Base-by-base conservation (phyloP, 2,797 vertebrate species). In the Ctenopoma multispine region DNA sequence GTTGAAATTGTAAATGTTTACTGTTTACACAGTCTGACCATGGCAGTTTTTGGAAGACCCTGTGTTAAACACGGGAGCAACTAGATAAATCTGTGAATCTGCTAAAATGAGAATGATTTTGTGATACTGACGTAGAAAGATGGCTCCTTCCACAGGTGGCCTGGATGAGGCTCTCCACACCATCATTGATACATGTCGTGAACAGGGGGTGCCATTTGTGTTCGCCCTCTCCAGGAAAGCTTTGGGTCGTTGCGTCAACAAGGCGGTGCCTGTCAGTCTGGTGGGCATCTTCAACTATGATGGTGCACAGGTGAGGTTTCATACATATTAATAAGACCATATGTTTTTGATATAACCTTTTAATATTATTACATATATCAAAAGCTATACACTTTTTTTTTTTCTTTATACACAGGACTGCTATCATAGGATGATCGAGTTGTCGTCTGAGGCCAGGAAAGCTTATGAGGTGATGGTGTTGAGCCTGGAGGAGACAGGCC, bases 221-320 rank as follows among this genome's bases (percentile, higher is more conserved):
- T 99, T 99, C 38, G 98, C 97, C 4, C 96, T 99, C 13, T 97
- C 96, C 72, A 95, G 97, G 79, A 99, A 96, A 90, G 94, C 96
- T 29, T 85, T 98, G 40, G 98, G 98, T 20, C 96, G 95, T 65
- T 98, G 97, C 38, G 92, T 99, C 84, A 98, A 96, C 88, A 99
- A 99, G 92, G 94, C 95, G 0, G 97, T 98, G 68, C 98, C 97
- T 1, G 98, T 99, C 81, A 99, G 96, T 0, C 93, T 99, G 64
- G 97, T 99, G 77, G 98, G 98, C 38, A 96, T 99, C 87, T 99
- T 99, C 90, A 99, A 97, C 90, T 99, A 99, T 0, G 97, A 99
- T 15, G 98, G 98, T 0, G 98, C 97, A 53, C 97, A 99, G 96
- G 98, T 99, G 79, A 92, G 94, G 2, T 11, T 68, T 8, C 13